A percentile compares a stretch with the other conserved stretches of the same genome.
These are phyloP conservation scores for Antheraea yamamai DNA, from an alignment of 2,888 invertebrate species.

Conservation along the genomic window DNA sequence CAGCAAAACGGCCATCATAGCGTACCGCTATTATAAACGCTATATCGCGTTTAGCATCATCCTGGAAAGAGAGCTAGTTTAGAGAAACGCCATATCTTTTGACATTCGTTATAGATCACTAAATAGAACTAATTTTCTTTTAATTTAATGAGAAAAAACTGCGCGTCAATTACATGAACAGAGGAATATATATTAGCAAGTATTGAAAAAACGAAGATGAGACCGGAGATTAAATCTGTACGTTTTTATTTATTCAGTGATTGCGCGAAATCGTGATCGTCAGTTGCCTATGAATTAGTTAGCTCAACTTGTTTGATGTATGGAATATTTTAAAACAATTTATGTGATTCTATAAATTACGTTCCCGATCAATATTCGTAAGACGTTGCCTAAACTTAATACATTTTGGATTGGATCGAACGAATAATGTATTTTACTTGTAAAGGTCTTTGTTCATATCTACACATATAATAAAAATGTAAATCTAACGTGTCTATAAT, in stretches of 20 bases:
- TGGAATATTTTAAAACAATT: not conserved
- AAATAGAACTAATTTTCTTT: too few relatives aligned
- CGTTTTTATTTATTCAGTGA: not conserved
- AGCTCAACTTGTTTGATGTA: not conserved
- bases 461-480: not conserved
- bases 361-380: not conserved
- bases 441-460: too few relatives aligned
- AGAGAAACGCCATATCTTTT: too few relatives aligned
- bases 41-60: too few relatives aligned
- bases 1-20: too few relatives aligned
- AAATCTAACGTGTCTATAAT: not conserved
- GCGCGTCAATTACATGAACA: too few relatives aligned
- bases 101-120: too few relatives aligned
- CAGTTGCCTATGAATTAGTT: not conserved
- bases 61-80: too few relatives aligned
- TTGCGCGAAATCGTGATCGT: not conserved
- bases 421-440: not conserved
- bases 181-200: not conserved
- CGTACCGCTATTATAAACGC: too few relatives aligned
- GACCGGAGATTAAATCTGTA: not conserved
- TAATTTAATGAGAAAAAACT: too few relatives aligned
- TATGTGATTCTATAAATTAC: constrained; percentile 2
- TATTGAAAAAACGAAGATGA: not conserved
- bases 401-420: not conserved
- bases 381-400: not conserved